These are phyloP conservation scores for Sterrhoptilus dennistouni DNA, from an alignment of 2,113 vertebrate genomes.

Conservation along the genomic window DNA sequence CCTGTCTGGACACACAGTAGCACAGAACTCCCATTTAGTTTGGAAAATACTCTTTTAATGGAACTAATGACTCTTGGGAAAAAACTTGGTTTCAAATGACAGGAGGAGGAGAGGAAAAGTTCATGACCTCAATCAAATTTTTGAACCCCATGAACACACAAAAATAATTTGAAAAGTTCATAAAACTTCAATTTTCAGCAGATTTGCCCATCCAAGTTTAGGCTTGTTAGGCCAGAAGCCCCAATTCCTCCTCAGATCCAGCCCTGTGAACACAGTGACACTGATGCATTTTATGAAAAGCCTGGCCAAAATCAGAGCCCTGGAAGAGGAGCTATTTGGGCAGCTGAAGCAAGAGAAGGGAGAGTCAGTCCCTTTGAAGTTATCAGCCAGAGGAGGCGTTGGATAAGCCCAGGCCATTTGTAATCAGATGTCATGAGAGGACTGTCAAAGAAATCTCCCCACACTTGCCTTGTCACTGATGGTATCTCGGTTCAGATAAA, in stretches of 20 bases:
- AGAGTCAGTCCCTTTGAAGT: constrained; percentile 58
- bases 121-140: background rate
- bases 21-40: constrained; percentile 17
- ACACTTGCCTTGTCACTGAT: constrained; percentile 67
- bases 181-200: background rate
- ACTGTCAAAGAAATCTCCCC: constrained; percentile 64
- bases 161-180: background rate
- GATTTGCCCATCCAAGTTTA: background rate
- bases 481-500: constrained; percentile 61
- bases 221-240: background rate
- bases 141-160: background rate
- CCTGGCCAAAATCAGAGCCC: background rate
- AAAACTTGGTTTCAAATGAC: background rate
- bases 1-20: background rate
- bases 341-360: background rate
- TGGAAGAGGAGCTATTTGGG: constrained; percentile 4
- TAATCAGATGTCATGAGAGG: constrained; percentile 66
- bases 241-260: background rate
- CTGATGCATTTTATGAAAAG: background rate
- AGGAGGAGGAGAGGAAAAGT: background rate
- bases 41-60: constrained; percentile 1
- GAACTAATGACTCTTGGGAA: background rate
- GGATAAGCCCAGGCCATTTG: constrained; percentile 40
- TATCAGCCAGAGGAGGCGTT: background rate
- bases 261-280: background rate